phyloP scores from a whole-genome alignment of 2,888 invertebrate genomes.

The Aspidiotus rigidus region DNA sequence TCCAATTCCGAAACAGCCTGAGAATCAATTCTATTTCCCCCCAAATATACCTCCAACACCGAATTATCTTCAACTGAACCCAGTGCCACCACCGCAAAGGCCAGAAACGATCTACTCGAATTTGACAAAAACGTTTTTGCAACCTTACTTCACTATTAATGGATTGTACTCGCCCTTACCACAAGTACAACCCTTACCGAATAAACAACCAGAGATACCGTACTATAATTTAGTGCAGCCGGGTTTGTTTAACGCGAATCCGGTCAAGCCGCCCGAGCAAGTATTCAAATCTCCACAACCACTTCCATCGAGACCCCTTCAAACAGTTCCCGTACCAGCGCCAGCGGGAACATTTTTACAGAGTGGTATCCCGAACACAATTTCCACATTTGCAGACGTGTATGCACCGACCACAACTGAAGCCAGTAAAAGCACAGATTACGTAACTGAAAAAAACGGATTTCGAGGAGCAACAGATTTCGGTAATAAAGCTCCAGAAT shows the following conservation, averaged over 20 bases:
- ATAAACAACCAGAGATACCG: constrained; percentile 38
- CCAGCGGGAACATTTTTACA: constrained; percentile 13
- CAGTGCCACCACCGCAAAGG: not conserved
- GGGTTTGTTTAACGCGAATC: constrained; percentile 13
- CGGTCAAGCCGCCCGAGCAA: not conserved
- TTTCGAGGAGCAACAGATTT: not conserved
- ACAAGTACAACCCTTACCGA: constrained; percentile 42
- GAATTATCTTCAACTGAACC: constrained; percentile 24
- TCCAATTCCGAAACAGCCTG: constrained; percentile 24
- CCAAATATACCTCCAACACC: constrained; percentile 41
- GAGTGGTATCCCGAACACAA: not conserved
- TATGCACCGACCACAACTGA: constrained; percentile 17
- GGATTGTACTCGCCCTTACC: constrained; percentile 20
- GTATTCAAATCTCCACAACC: constrained; percentile 43
- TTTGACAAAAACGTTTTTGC: constrained; percentile 13
- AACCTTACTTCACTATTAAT: constrained; percentile 29
- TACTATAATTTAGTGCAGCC: constrained; percentile 21
- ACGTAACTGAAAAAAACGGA: constrained; percentile 14
- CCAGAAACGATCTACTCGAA: constrained; percentile 17
- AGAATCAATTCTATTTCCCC: constrained; percentile 24
- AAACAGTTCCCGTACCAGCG: not conserved
- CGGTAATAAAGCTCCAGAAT: not conserved
- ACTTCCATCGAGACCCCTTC: not conserved
- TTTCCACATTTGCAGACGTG: not conserved
- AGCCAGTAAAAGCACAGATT: constrained; percentile 5